Conservation (phyloP, 2,113 vertebrate species). For the Bungarus multicinctus region DNA sequence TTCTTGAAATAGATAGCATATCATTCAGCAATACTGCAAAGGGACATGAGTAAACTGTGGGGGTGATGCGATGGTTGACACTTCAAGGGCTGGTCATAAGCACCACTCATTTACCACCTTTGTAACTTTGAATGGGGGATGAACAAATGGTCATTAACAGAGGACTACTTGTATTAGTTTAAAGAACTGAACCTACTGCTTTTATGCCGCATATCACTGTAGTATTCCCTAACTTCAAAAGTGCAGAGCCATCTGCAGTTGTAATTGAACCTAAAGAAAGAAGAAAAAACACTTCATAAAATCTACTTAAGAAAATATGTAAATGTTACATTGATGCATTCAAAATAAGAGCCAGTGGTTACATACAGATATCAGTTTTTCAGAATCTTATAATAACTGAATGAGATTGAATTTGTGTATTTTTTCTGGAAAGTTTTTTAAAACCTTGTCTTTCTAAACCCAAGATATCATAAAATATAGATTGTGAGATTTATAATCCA, state of each 20-base stretch:
- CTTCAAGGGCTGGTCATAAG: not conserved
- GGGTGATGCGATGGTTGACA: not conserved
- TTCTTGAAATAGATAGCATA: not conserved
- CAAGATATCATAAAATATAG: not conserved
- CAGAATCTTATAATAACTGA: not conserved
- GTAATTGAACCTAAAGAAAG: slow-evolving; percentile 85
- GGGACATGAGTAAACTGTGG: not conserved
- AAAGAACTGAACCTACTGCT: slow-evolving; percentile 73
- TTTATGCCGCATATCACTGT: slow-evolving; percentile 95
- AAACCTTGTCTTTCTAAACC: not conserved
- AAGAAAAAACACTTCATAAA: not conserved
- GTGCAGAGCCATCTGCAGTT: slow-evolving; percentile 91
- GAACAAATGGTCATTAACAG: not conserved
- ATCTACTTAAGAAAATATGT: not conserved
- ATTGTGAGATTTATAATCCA: not conserved
- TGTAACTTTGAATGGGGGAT: not conserved
- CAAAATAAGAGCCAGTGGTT: not conserved
- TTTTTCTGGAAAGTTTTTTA: not conserved
- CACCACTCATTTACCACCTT: not conserved
- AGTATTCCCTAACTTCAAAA: slow-evolving; percentile 94
- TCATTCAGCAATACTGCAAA: not conserved
- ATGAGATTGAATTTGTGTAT: not conserved
- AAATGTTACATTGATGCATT: not conserved
- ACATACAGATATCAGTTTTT: not conserved
- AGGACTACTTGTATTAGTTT: not conserved